Base-by-base conservation (phyloP, 2,113 vertebrate species). In the Nesogale talazaci region DNA sequence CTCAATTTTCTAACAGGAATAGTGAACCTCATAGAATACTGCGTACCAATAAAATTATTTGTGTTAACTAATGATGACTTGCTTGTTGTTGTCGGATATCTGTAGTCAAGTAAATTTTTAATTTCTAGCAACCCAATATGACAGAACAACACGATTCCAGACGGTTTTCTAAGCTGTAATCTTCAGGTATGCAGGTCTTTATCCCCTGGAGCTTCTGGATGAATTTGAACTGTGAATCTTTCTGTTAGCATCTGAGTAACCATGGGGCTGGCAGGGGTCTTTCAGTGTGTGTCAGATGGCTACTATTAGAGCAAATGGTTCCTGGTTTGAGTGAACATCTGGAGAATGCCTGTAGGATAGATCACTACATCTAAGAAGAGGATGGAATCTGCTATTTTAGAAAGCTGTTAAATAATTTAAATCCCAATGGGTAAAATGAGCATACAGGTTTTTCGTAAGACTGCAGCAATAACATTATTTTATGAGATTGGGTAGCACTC, bases 261-360 rank as follows among this genome's bases (percentile, higher is more conserved):
- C 29, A 19, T 29, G 27, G 65, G 27, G 65, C 65, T 11, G 31
- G 8, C 65, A 67, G 65, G 65, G 29, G 11, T 67, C 27, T 10
- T 67, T 31, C 29, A 67, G 11, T 27, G 25, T 27, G 11, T 65
- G 63, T 5, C 59, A 91, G 15, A 65, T 36, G 36, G 88, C 65
- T 86, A 12, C 20, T 61, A 14, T 76, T 75, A 80, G 72, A 67
- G 74, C 23, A 81, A 17, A 89, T 95, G 94, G 81, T 78, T 77
- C n/a, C 31, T 74, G 36, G 36, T 25, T 38, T 65, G 19, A 91
- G 29, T 75, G 63, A 88, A 78, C 57, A 46, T 57, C 38, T 38
- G 57, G 61, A 75, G 67, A 83, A 38, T 17, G 5, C 82, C 3
- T 87, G n/a, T 74, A 80, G 42, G 42, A 89, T 42, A 78, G 9